A percentile compares a stretch with the other conserved stretches of the same genome.
phyloP scores from a whole-genome alignment of 1,140 invertebrate genomes.

The Macrostomum lignano region DNA sequence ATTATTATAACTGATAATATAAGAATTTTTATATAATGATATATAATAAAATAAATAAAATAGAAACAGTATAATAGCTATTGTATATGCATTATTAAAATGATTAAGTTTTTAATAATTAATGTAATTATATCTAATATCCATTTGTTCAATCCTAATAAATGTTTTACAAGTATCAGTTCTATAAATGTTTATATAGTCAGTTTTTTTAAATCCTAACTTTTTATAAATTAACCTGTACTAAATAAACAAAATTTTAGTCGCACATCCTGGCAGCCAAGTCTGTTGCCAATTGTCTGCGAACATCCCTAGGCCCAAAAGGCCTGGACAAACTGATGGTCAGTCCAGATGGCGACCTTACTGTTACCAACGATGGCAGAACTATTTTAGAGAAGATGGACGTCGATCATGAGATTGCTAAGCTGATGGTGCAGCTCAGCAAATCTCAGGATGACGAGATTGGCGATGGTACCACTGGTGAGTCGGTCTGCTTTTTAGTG shows the following conservation, averaged over 20 bases:
- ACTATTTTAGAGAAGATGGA: slow-evolving; percentile 97
- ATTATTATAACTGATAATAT: too few relatives aligned
- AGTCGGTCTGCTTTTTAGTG: too few relatives aligned
- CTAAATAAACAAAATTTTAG: slow-evolving; percentile 31
- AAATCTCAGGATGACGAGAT: slow-evolving; percentile 99
- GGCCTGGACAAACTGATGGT: slow-evolving; percentile 41
- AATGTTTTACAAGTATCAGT: too few relatives aligned
- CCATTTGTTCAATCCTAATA: too few relatives aligned
- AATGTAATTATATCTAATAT: too few relatives aligned
- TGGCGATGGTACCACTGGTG: slow-evolving; percentile 93
- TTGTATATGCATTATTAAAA: too few relatives aligned
- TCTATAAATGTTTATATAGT: too few relatives aligned
- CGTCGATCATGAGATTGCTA: slow-evolving; percentile 87
- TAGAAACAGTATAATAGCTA: too few relatives aligned
- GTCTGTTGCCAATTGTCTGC: slow-evolving; percentile 56
- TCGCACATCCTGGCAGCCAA: slow-evolving; percentile 80
- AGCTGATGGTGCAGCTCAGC: slow-evolving; percentile 81
- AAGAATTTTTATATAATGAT: too few relatives aligned
- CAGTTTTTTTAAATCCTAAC: too few relatives aligned
- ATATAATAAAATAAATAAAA: too few relatives aligned
- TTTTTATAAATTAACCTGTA: background rate
- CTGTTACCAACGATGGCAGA: slow-evolving; percentile 94
- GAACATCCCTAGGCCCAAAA: slow-evolving; percentile 78
- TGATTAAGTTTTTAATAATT: too few relatives aligned
- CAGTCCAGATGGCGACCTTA: slow-evolving; percentile 81